Percentiles rank a stretch among this genome's conserved stretches.
phyloP scores from a whole-genome alignment of 2,797 vertebrate genomes.

The Ara ararauna region DNA sequence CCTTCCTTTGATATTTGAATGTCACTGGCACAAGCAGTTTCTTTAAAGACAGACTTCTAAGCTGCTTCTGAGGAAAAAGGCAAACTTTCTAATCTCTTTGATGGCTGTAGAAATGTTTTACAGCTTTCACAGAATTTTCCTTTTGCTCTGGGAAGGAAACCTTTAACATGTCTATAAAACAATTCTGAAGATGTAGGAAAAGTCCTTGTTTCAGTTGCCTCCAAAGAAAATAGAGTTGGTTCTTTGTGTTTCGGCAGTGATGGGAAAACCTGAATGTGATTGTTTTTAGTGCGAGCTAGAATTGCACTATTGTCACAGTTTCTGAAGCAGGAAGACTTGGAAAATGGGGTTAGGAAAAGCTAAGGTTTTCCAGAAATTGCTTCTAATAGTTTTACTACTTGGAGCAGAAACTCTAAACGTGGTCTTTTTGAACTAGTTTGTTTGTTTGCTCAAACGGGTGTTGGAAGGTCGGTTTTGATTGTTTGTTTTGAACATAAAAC shows the following conservation, averaged over 20 bases:
- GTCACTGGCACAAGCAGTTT: slow-evolving; percentile 14
- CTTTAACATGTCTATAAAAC: slow-evolving; percentile 44
- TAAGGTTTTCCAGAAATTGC: not conserved
- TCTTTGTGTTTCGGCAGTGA: slow-evolving; percentile 55
- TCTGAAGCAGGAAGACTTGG: slow-evolving; percentile 51
- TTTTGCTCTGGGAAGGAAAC: slow-evolving; percentile 35
- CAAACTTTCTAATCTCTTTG: slow-evolving; percentile 52
- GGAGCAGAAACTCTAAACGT: not conserved
- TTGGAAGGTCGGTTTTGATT: not conserved
- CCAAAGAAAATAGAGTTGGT: slow-evolving; percentile 66
- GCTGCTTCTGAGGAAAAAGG: slow-evolving; percentile 50
- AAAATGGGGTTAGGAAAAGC: slow-evolving; percentile 10
- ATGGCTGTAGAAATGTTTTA: slow-evolving; percentile 55
- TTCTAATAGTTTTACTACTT: not conserved
- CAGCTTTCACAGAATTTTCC: slow-evolving; percentile 52
- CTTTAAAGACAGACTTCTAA: slow-evolving; percentile 67
- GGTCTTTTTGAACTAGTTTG: not conserved
- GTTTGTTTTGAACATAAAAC: not conserved
- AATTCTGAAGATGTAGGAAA: slow-evolving; percentile 43
- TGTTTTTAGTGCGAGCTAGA: slow-evolving; percentile 32
- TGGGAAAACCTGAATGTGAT: slow-evolving; percentile 47
- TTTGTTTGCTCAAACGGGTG: not conserved
- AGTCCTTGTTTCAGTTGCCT: slow-evolving; percentile 64
- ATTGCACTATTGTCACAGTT: slow-evolving; percentile 20
- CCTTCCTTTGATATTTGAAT: slow-evolving; percentile 44